Conservation (phyloP, 2,797 vertebrate genomes). For the Pagetopsis macropterus region DNA sequence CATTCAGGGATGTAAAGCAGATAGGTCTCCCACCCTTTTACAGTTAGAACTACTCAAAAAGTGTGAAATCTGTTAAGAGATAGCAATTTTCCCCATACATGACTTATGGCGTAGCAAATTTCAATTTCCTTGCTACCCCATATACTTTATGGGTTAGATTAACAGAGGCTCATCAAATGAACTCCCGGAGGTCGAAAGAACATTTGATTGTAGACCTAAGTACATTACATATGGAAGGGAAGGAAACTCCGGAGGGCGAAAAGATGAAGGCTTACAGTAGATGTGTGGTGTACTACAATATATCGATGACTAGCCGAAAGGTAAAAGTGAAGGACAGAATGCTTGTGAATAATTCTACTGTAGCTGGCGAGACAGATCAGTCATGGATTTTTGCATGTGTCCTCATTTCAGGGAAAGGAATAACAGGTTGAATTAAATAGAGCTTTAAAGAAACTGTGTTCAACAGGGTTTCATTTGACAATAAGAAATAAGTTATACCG, state of each 20-base stretch:
- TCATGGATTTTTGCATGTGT: neutral
- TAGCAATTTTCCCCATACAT: neutral
- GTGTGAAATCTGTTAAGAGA: neutral
- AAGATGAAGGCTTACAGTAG: no score
- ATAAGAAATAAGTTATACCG: neutral
- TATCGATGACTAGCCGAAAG: neutral
- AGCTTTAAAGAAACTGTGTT: neutral
- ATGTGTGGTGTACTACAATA: neutral
- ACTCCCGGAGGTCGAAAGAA: neutral
- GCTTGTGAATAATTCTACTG: neutral
- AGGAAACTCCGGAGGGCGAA: neutral
- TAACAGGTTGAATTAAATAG: neutral
- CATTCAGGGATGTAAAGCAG: no score
- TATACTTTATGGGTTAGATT: neutral
- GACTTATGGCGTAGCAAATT: neutral
- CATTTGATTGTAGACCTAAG: neutral
- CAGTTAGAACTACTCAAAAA: neutral
- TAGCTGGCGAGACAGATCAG: neutral
- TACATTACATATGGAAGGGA: neutral
- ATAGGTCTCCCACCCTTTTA: neutral
- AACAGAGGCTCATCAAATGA: slow-evolving; percentile 1
- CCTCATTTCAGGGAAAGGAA: neutral
- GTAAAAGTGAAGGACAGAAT: neutral
- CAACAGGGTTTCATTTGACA: slow-evolving; percentile 6
- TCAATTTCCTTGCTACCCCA: no score